Base-by-base conservation (phyloP, 2,888 invertebrate genomes). In the Tromatobia lineatoria region DNA sequence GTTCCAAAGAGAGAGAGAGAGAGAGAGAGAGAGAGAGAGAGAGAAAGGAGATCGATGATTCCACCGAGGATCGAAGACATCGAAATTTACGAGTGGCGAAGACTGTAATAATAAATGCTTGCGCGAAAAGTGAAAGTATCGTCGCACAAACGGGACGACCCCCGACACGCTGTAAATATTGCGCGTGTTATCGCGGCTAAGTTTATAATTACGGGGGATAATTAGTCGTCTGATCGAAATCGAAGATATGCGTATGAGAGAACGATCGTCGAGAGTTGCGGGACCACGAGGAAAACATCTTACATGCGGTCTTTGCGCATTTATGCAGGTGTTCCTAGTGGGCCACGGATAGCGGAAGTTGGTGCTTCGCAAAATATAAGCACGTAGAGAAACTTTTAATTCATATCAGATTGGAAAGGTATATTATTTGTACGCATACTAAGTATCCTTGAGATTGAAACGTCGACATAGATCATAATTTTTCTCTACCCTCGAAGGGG, bases 51-150 rank as follows among this genome's bases (percentile, higher is more conserved):
- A 74, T 45, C 18, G 47, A 34, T 34, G 74, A 74, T 47, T 20
- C 13, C 15, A 34, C 61, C 42, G 34, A 25, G 47, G 18, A 34
- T 61, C 50, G 74, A 47, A 25, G 61, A 74, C 61, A 50, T 74
- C 61, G 61, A 74, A 64, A 74, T 74, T 74, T 74, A 74, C 61
- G 74, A 74, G 74, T 59, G 20, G n/a, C 45, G 29, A 74, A 59
- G 59, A 59, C 59, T 25, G 59, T 45, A 61, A 67, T 74, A 74
- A 74, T 74, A 47, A 74, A 74, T 61, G 74, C 29, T 74, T 74
- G 74, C 61, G 74, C 74, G 74, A 57, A 80, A 87, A 87, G 87
- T 87, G 87, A 87, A 87, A 87, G 87, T 87, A 86, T 80, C 77
- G 45, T 61, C 74, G 70, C 38, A 74, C 74, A 47, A 29, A 74